Conservation (phyloP, 2,888 invertebrate genomes). For the Zygothrica quintamaculata region DNA sequence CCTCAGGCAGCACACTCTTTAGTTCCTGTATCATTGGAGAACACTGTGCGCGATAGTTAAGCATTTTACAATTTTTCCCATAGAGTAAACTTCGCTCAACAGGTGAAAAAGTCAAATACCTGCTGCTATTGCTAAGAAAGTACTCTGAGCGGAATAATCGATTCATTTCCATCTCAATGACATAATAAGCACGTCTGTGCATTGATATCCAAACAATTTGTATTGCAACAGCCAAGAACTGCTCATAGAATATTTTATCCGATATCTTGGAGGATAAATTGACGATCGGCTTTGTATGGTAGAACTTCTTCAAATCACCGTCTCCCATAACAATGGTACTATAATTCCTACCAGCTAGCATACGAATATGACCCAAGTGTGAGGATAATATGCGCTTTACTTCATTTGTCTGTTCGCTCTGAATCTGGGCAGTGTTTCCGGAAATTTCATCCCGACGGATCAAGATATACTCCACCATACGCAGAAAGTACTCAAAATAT, state of each 20-base stretch:
- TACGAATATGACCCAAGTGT: constrained; percentile 74
- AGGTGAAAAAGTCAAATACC: constrained; percentile 58
- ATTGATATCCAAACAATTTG: constrained; percentile 80
- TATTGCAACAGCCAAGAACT: constrained; percentile 74
- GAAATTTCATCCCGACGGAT: constrained; percentile 78
- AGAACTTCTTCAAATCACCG: constrained; percentile 68
- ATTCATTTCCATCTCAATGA: constrained; percentile 80
- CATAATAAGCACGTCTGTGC: constrained; percentile 74
- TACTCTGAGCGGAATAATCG: constrained; percentile 82
- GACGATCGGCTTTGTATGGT: constrained; percentile 73
- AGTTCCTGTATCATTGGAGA: constrained; percentile 81
- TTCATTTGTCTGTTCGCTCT: constrained; percentile 71
- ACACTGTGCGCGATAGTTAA: constrained; percentile 78
- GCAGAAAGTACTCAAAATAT: constrained; percentile 81
- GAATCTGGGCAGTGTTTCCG: constrained; percentile 68
- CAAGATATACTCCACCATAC: constrained; percentile 77
- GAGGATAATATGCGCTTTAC: constrained; percentile 75
- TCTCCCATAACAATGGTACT: constrained; percentile 67
- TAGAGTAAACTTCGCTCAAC: constrained; percentile 73
- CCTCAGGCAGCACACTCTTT: constrained; percentile 52
- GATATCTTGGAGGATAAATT: constrained; percentile 72
- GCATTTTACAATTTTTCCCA: constrained; percentile 71
- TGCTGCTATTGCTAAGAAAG: constrained; percentile 67
- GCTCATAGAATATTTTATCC: constrained; percentile 77
- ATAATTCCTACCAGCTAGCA: constrained; percentile 81